phyloP scores from a whole-genome alignment of 2,797 vertebrate species.

The Octomys mimax region DNA sequence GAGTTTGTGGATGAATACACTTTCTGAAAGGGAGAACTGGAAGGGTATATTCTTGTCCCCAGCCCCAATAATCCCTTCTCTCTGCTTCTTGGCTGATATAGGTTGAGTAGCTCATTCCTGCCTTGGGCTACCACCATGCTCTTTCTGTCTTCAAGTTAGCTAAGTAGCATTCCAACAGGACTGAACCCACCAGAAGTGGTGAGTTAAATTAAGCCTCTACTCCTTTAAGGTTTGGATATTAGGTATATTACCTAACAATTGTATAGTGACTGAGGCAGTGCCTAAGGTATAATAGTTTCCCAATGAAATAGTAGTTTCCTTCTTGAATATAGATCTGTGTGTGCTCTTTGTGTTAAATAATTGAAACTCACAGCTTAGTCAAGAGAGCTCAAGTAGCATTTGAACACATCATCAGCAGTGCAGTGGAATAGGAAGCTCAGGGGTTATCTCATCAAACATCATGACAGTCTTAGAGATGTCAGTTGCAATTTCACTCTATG shows the following conservation, averaged over 20 bases:
- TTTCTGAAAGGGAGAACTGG: neutral
- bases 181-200: neutral
- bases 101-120: neutral
- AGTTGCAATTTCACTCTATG: conserved; percentile 47
- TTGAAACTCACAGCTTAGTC: neutral
- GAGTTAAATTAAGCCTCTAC: neutral
- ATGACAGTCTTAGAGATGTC: neutral
- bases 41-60: neutral
- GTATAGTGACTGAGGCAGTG: neutral
- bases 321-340: neutral
- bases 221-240: neutral
- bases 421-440: neutral
- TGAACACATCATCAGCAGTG: conserved; percentile 18
- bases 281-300: neutral
- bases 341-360: neutral
- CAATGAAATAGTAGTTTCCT: conserved; percentile 35
- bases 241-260: neutral
- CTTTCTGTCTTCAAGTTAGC: neutral
- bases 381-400: neutral
- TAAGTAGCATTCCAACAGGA: neutral
- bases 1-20: neutral
- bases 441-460: neutral
- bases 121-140: neutral
- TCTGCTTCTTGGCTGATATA: neutral
- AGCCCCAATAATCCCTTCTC: neutral